phyloP scores from a whole-genome alignment of 2,797 vertebrate genomes.

The Tamandua tetradactyla region DNA sequence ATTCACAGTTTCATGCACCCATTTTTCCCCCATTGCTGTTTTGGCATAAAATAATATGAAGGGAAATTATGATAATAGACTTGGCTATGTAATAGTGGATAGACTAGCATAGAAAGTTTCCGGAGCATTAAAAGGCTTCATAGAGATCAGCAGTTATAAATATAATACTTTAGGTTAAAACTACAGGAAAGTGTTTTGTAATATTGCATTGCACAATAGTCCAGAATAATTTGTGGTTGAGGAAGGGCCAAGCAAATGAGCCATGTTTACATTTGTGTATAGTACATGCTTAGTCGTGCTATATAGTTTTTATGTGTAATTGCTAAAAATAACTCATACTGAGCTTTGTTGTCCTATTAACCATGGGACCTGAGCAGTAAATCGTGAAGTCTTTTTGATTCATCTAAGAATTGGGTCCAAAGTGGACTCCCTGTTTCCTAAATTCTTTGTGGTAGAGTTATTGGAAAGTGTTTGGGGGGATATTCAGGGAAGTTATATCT shows the following conservation, averaged over 20 bases:
- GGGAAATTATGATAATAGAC: background rate
- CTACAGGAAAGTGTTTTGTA: background rate
- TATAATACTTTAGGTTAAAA: background rate
- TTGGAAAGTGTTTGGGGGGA: background rate
- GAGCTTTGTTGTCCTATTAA: constrained; percentile 22
- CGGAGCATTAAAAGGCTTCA: background rate
- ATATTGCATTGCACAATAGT: background rate
- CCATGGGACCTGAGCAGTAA: background rate
- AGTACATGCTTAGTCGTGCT: background rate
- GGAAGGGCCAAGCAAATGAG: background rate
- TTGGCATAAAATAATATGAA: background rate
- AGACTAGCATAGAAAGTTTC: background rate
- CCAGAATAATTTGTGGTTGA: background rate
- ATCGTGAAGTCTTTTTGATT: background rate
- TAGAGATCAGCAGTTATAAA: background rate
- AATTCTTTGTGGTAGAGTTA: constrained; percentile 19
- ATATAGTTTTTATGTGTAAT: background rate
- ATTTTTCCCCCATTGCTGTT: background rate
- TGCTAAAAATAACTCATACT: background rate
- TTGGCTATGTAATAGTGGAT: background rate
- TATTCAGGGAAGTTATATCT: background rate
- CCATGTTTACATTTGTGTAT: background rate
- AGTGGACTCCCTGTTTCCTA: background rate
- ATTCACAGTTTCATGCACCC: background rate
- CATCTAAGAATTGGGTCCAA: background rate